Evolutionary conservation across 2,888 invertebrate species (phyloP).

Genomic region (Lasioglossum morio): DNA sequence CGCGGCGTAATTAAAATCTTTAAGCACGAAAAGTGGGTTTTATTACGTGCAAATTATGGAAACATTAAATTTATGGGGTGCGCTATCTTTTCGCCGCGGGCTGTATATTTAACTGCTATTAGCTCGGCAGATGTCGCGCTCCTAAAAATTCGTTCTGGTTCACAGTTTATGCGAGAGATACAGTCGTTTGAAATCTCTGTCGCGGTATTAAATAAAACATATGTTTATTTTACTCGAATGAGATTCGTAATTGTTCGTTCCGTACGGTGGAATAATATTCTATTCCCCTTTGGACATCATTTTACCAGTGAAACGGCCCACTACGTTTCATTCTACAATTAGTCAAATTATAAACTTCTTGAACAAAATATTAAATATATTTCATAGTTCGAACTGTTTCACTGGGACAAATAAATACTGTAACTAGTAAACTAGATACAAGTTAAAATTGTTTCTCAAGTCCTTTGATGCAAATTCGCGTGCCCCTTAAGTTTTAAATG

Average conservation of each 20-base stretch:
- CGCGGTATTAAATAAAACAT: neutral
- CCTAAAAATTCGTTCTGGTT: slow-evolving; percentile 2
- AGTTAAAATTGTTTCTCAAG: too few relatives aligned
- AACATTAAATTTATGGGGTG: slow-evolving; percentile 6
- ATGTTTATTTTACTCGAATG: neutral
- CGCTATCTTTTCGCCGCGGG: slow-evolving; percentile 1
- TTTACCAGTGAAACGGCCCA: neutral
- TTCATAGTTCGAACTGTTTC: too few relatives aligned
- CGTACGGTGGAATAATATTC: neutral
- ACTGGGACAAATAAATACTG: too few relatives aligned
- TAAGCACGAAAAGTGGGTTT: neutral
- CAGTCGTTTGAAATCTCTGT: neutral
- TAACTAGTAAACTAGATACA: too few relatives aligned
- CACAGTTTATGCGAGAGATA: neutral
- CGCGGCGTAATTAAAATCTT: slow-evolving; percentile 7
- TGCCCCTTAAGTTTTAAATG: too few relatives aligned
- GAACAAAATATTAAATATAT: neutral
- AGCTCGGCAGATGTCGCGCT: slow-evolving; percentile 6
- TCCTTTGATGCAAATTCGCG: too few relatives aligned
- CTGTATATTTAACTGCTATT: slow-evolving; percentile 8
- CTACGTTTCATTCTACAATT: neutral
- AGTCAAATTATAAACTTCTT: neutral
- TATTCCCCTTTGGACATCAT: neutral
- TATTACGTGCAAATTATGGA: slow-evolving; percentile 10
- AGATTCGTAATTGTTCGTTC: slow-evolving; percentile 4